Evolutionary conservation across 2,797 vertebrate species (phyloP).

Genomic region (Hemibagrus guttatus): DNA sequence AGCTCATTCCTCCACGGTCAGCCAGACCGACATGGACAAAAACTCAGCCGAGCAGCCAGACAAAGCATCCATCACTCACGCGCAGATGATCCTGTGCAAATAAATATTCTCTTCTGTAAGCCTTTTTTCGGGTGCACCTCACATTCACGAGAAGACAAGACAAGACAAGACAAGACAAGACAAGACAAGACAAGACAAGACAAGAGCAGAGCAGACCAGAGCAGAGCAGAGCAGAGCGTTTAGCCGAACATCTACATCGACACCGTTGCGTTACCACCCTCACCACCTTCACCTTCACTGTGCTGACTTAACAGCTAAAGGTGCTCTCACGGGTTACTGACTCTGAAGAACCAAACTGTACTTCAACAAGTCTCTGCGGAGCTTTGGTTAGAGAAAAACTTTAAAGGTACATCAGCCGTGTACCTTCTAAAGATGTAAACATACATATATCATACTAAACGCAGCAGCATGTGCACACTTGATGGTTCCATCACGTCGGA

Average conservation of each 20-base stretch:
- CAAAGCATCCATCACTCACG: conserved; percentile 58
- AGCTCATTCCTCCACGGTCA: conserved; percentile 58
- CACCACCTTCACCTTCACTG: neutral
- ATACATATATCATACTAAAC: neutral
- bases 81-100: conserved; percentile 48
- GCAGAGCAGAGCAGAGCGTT: neutral
- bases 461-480: neutral
- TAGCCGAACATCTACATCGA: neutral
- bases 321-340: neutral
- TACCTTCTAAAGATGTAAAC: neutral
- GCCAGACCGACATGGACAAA: conserved; percentile 57
- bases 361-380: neutral
- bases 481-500: neutral
- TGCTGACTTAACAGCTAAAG: neutral
- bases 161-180: neutral
- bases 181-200: conserved; percentile 1
- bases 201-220: neutral
- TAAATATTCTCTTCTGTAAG: conserved; percentile 28
- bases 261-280: neutral
- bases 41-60: conserved; percentile 49
- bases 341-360: neutral
- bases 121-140: conserved; percentile 9
- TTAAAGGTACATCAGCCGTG: neutral
- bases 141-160: neutral
- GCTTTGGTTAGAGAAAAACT: neutral